Percentiles rank a stretch among this genome's conserved stretches.
These are phyloP conservation scores for Syncerus caffer DNA, from an alignment of 2,797 vertebrate genomes.

Conservation along the genomic window DNA sequence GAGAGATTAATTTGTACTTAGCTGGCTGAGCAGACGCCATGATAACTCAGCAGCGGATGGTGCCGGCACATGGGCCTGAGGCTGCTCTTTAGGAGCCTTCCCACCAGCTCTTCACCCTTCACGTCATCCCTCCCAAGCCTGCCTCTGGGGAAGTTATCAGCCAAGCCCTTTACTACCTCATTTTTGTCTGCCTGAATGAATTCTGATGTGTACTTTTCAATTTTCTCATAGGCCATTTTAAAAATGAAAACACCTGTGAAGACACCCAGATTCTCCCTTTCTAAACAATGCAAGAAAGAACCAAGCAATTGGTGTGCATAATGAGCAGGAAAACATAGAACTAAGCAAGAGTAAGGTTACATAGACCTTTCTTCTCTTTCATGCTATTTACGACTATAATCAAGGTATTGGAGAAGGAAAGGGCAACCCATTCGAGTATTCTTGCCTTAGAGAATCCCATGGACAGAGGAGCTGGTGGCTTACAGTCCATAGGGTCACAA, in stretches of 20 bases:
- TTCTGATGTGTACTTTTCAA: not conserved
- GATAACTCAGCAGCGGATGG: not conserved
- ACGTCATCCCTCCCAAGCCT: not conserved
- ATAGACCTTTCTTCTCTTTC: not conserved
- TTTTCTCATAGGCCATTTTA: not conserved
- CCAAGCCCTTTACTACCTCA: not conserved
- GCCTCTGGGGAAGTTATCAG: not conserved
- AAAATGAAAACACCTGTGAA: not conserved
- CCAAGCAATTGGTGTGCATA: fast-evolving
- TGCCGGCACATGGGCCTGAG: not conserved
- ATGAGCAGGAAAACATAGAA: not conserved
- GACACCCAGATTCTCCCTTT: not conserved
- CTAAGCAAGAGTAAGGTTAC: not conserved
- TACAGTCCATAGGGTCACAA: not conserved
- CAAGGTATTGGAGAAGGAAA: not conserved
- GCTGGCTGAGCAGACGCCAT: slow-evolving; percentile 16
- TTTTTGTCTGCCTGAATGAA: not conserved
- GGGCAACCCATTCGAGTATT: not conserved
- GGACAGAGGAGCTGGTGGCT: not conserved
- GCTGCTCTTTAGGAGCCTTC: not conserved
- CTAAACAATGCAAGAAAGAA: not conserved
- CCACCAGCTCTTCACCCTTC: not conserved
- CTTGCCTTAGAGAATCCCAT: not conserved
- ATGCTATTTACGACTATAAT: not conserved
- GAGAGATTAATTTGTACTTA: slow-evolving; percentile 66